Percentiles rank a stretch among this genome's conserved stretches.
Conservation (phyloP, 2,797 vertebrate species). For the Poeciliopsis paucimaculata region DNA sequence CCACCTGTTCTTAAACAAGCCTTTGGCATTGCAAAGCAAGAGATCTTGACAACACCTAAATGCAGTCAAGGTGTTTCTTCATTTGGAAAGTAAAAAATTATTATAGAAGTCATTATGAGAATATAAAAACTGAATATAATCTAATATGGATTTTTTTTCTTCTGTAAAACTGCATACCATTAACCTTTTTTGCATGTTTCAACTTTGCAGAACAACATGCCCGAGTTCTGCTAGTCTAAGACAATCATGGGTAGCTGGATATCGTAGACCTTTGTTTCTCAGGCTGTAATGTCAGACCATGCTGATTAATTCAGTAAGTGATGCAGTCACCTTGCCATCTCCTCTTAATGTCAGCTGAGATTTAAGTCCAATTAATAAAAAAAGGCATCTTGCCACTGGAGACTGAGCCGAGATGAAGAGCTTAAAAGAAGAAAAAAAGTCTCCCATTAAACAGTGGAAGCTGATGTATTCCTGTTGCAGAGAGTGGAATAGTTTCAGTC, state of each 20-base stretch:
- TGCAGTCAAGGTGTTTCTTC: not conserved
- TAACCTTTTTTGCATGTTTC: not conserved
- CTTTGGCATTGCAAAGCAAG: not conserved
- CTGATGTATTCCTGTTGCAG: not conserved
- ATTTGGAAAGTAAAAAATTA: not conserved
- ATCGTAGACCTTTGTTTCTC: conserved; percentile 12
- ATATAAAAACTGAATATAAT: not conserved
- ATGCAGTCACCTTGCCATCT: conserved; percentile 26
- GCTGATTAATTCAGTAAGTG: conserved; percentile 66
- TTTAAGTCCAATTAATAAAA: not conserved
- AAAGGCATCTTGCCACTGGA: conserved; percentile 9
- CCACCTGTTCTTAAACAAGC: not conserved
- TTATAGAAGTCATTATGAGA: not conserved
- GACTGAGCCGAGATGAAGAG: conserved; percentile 13
- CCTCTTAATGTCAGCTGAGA: conserved; percentile 25
- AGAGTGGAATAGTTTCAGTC: not conserved
- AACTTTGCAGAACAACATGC: conserved; percentile 2
- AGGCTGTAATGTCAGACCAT: conserved; percentile 57
- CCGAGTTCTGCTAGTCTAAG: not conserved
- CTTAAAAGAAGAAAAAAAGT: not conserved
- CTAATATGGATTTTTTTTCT: not conserved
- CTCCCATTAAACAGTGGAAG: not conserved
- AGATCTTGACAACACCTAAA: not conserved
- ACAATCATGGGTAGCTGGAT: conserved; percentile 6
- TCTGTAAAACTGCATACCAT: not conserved